Evolutionary conservation across 92 coral and sea anemone species (phyloP), one percentile per base, ranked within the genome.

Genomic region (Isaurus tuberculatus): DNA sequence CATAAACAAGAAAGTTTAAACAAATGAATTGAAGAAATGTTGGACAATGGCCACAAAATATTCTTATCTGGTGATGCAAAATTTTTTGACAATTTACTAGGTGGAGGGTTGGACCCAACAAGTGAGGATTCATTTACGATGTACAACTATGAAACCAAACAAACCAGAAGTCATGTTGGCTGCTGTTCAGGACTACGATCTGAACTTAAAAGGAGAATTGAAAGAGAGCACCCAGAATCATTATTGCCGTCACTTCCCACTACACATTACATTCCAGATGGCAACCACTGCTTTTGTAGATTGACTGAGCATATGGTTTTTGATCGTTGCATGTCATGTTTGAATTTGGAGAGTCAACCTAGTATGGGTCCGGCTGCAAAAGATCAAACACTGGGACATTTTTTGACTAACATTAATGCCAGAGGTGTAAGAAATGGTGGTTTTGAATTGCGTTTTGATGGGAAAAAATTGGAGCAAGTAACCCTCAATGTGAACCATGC

Each of bases 341-440:
- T 61, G 67, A 61, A 61, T 61, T 61, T 61, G 32, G 67, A 61
- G 8, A 61, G 67, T 61, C 67, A 61, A 61, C 67, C 67, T 0
- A 25, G 67, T 61, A 23, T 61, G 67, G 67, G 67, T 31, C 67
- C 86, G 81, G 82, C 87, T 42, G 79, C 44, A 84, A 86, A 81
- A 43, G 86, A 86, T 23, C 60, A 67, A 77, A 37, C 87, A 14
- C 65, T 79, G 19, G 46, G 25, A 23, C 84, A 78, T 32, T 78
- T 85, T 31, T 43, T 77, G 57, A 20, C 67, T 0, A 85, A 85
- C 79, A 78, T 78, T 31, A 85, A 86, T 81, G 60, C 83, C 28
- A 19, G 85, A n/a, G 86, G 86, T 7, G 89, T 85, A 2, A 77
- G 89, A 67, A 85, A 79, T 66, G 89, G 89, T 23, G 71, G 46